phyloP scores from a whole-genome alignment of 1,140 invertebrate genomes.

The Zaprionus inermis region DNA sequence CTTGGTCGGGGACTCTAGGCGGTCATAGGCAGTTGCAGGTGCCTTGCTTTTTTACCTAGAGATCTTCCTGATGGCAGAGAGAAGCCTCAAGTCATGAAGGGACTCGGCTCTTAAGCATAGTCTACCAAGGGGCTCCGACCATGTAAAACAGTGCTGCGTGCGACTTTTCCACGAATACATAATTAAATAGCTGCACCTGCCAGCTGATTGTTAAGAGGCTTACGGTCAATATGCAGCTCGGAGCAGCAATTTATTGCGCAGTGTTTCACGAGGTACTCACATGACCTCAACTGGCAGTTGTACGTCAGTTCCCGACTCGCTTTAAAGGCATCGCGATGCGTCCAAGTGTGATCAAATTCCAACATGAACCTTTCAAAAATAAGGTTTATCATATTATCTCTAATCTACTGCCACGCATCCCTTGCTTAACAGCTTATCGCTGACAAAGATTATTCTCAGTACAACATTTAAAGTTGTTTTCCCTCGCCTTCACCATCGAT shows the following conservation, averaged over 20 bases:
- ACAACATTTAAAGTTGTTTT: neutral
- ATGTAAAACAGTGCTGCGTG: neutral
- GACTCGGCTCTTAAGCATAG: neutral
- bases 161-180: neutral
- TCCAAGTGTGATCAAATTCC: neutral
- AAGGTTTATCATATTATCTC: neutral
- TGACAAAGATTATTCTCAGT: neutral
- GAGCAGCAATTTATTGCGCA: constrained; percentile 18
- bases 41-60: constrained; percentile 27
- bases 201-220: constrained; percentile 23
- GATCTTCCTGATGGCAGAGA: constrained; percentile 9
- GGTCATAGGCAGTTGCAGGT: constrained; percentile 16
- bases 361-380: neutral
- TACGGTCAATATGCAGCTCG: constrained; percentile 19
- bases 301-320: neutral
- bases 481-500: neutral
- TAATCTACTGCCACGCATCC: neutral
- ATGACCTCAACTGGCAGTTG: neutral
- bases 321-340: too few species aligned
- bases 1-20: neutral
- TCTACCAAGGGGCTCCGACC: neutral
- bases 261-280: neutral
- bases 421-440: neutral
- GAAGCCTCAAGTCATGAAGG: neutral
- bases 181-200: constrained; percentile 32